These are phyloP conservation scores for Steinernema khuongi DNA, from an alignment of 1,140 invertebrate species.

Conservation along the genomic window DNA sequence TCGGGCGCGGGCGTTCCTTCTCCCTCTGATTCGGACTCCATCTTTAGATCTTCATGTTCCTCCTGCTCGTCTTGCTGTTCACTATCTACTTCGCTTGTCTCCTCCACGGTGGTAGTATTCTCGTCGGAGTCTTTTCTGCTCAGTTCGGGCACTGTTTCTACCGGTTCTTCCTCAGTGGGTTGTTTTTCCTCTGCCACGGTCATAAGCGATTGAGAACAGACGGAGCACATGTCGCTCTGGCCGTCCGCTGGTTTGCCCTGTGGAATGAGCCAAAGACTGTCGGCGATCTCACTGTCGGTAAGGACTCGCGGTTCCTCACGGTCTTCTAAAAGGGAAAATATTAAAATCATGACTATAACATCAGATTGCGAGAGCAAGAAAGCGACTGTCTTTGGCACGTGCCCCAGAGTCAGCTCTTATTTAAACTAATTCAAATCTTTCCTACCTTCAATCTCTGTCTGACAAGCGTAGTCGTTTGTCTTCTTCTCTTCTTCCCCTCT, in stretches of 20 bases:
- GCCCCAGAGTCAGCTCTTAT: neutral
- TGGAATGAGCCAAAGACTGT: slow-evolving; percentile 29
- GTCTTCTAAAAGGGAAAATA: neutral
- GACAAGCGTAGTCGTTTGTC: neutral
- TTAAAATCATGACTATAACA: slow-evolving; percentile 11
- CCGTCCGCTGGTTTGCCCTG: slow-evolving; percentile 10
- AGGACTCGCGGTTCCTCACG: slow-evolving; percentile 20
- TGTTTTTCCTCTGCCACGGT: neutral
- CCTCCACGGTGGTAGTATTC: slow-evolving; percentile 18
- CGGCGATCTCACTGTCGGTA: slow-evolving; percentile 23
- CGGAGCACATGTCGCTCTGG: neutral
- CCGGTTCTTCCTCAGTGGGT: neutral
- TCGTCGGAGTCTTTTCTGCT: slow-evolving; percentile 14
- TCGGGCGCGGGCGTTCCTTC: neutral
- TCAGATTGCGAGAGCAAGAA: neutral
- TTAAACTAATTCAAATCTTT: neutral
- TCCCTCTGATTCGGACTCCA: neutral
- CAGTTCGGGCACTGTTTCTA: neutral
- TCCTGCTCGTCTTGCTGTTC: neutral
- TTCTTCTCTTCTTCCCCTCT: neutral
- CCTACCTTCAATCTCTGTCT: neutral
- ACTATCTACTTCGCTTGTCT: slow-evolving; percentile 11
- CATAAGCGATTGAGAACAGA: neutral
- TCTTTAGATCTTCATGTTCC: neutral
- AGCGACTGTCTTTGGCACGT: neutral